Percentiles rank a stretch among this genome's conserved stretches.
Conservation (phyloP, 2,888 invertebrate species). For the Tachina lurida region DNA sequence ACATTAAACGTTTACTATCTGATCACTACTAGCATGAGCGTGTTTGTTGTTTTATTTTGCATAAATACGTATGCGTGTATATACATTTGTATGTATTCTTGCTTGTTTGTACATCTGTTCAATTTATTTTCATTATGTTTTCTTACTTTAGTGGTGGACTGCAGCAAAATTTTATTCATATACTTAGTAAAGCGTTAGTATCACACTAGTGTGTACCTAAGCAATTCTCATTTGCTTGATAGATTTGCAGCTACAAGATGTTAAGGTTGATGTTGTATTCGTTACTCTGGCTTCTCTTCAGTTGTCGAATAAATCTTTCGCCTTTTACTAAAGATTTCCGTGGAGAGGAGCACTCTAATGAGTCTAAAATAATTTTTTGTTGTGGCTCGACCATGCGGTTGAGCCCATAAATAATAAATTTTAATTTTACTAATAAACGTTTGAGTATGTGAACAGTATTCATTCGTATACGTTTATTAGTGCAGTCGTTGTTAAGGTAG, state of each 20-base stretch:
- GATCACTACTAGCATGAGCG: too few relatives aligned
- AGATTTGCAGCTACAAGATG: neutral
- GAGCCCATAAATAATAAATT: slow-evolving; percentile 59
- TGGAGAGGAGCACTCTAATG: slow-evolving; percentile 75
- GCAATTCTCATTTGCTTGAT: slow-evolving; percentile 53
- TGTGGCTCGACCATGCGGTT: slow-evolving; percentile 38
- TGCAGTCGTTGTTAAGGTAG: too few relatives aligned
- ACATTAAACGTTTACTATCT: slow-evolving; percentile 19
- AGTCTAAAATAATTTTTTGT: slow-evolving; percentile 67
- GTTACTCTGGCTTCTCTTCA: slow-evolving; percentile 74
- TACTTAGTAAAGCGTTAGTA: neutral
- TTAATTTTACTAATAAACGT: neutral
- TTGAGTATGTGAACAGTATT: too few relatives aligned
- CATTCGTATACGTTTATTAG: too few relatives aligned
- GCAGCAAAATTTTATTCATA: neutral
- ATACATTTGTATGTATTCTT: neutral
- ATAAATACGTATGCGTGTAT: neutral
- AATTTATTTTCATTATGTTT: too few relatives aligned
- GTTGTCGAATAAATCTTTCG: slow-evolving; percentile 75
- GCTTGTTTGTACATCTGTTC: neutral
- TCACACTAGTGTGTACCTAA: neutral
- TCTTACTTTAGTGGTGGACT: too few relatives aligned
- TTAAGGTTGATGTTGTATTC: slow-evolving; percentile 3
- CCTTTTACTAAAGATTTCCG: slow-evolving; percentile 76
- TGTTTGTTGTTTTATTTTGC: neutral